These are phyloP conservation scores for Ypsolopha sequella DNA, from an alignment of 2,888 invertebrate genomes.

Conservation along the genomic window DNA sequence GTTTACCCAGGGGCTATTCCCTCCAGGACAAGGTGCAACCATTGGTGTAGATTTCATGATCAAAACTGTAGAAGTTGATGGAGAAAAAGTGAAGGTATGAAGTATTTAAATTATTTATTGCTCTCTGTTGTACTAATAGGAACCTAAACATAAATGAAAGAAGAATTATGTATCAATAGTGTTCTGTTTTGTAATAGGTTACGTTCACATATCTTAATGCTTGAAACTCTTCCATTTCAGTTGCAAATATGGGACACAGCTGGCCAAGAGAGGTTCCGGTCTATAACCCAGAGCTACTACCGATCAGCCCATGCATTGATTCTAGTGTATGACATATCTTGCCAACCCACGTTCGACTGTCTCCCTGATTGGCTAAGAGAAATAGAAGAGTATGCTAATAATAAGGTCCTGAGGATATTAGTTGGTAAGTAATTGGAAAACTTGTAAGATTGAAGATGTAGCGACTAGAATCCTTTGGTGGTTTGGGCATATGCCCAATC, in stretches of 20 bases:
- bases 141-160: too few relatives aligned
- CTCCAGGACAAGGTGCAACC: constrained; percentile 98
- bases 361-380: constrained; percentile 97
- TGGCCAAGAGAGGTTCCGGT: constrained; percentile 96
- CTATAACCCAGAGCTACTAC: constrained; percentile 98
- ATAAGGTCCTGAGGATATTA: constrained; percentile 92
- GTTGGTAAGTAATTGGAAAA: constrained; percentile 76
- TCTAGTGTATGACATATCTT: constrained; percentile 96
- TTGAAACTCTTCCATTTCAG: constrained; percentile 54
- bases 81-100: constrained; percentile 90
- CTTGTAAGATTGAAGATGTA: too few relatives aligned
- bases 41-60: constrained; percentile 99
- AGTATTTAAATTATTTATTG: too few relatives aligned
- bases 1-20: constrained; percentile 98
- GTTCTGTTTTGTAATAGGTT: neutral
- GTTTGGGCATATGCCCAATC: too few relatives aligned
- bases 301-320: constrained; percentile 97
- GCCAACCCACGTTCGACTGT: constrained; percentile 98
- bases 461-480: too few relatives aligned
- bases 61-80: constrained; percentile 97
- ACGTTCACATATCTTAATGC: neutral
- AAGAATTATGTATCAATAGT: neutral
- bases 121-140: too few relatives aligned
- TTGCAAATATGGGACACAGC: constrained; percentile 99
- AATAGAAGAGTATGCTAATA: constrained; percentile 97